These are phyloP conservation scores for Ceratina australensis DNA, from an alignment of 1,140 invertebrate species.

Conservation along the genomic window DNA sequence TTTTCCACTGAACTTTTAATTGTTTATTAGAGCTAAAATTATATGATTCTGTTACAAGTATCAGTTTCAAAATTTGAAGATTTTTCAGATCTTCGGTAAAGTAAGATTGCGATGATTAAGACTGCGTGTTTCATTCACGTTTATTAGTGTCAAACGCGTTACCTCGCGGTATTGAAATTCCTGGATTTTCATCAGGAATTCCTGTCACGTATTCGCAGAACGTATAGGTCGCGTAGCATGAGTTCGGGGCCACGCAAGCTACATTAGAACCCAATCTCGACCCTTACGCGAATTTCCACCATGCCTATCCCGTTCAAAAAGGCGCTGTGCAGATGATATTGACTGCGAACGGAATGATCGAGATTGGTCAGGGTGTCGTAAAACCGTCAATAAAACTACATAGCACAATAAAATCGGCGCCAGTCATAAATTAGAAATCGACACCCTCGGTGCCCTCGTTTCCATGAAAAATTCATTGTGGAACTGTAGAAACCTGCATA, in stretches of 20 bases:
- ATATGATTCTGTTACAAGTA: neutral
- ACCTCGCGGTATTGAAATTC: conserved; percentile 6
- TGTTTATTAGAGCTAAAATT: neutral
- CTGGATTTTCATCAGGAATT: neutral
- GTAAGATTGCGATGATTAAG: too few relatives aligned
- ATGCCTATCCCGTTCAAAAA: neutral
- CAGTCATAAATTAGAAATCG: neutral
- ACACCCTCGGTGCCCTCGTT: neutral
- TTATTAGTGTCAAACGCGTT: neutral
- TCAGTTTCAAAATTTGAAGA: neutral
- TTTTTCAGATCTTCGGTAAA: too few relatives aligned
- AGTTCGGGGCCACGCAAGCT: conserved; percentile 2
- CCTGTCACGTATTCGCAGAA: conserved; percentile 7
- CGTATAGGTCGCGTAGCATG: neutral
- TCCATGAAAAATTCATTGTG: neutral
- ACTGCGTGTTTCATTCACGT: neutral
- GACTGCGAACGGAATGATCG: conserved; percentile 40
- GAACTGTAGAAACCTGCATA: neutral
- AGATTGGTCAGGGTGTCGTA: conserved; percentile 38
- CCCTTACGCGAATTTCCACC: neutral
- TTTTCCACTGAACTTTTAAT: neutral
- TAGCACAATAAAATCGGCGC: conserved; percentile 52
- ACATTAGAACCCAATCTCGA: conserved; percentile 8
- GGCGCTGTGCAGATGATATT: conserved; percentile 9
- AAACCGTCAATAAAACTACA: conserved; percentile 66